Evolutionary conservation across 2,797 vertebrate genomes (phyloP).

Genomic region (Danio kyathit): DNA sequence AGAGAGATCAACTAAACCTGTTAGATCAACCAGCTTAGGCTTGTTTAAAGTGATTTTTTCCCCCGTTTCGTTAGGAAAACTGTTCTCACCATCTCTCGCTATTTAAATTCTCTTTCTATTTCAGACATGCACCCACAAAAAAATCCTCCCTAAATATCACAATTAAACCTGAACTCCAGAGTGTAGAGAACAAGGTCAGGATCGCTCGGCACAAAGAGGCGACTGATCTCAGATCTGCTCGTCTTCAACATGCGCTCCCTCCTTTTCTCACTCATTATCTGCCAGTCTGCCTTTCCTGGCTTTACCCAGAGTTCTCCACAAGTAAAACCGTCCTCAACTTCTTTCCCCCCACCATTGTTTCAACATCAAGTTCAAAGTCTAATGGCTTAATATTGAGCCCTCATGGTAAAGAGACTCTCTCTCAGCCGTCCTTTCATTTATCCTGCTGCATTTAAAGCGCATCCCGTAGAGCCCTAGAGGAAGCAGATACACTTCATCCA

Average conservation of each 20-base stretch:
- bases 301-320: constrained; percentile 36
- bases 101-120: not conserved
- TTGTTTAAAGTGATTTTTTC: not conserved
- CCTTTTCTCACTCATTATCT: constrained; percentile 44
- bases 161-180: not conserved
- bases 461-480: constrained; percentile 31
- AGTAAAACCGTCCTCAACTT: not conserved
- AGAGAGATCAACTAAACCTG: not conserved
- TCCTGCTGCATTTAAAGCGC: constrained; percentile 22
- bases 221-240: constrained; percentile 31
- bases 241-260: constrained; percentile 11
- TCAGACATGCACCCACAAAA: not conserved
- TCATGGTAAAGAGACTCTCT: constrained; percentile 8
- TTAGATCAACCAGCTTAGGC: not conserved
- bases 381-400: constrained; percentile 27
- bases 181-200: constrained; percentile 30
- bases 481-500: constrained; percentile 44
- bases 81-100: not conserved
- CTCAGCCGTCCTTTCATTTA: constrained; percentile 27
- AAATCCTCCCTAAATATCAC: not conserved
- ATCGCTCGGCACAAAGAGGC: constrained; percentile 16
- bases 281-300: not conserved
- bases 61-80: not conserved
- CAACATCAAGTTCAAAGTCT: constrained; percentile 42
- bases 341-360: constrained; percentile 28